Evolutionary conservation across 1,140 invertebrate genomes (phyloP).

Genomic region (Nasonia vitripennis): DNA sequence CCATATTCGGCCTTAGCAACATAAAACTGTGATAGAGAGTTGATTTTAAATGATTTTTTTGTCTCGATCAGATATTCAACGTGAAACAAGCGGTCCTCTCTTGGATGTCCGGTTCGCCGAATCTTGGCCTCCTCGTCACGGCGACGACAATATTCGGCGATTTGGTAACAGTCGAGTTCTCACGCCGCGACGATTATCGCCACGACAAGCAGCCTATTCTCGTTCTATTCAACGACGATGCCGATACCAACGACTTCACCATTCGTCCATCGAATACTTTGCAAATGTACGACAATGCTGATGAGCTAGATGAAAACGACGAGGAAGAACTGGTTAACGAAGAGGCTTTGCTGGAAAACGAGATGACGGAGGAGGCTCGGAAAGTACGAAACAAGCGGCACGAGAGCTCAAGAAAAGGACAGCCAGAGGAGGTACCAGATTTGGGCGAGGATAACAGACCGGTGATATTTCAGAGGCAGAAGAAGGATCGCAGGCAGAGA

Average conservation of each 20-base stretch:
- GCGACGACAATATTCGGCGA: conserved; percentile 62
- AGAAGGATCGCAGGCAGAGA: conserved; percentile 39
- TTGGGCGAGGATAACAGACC: not conserved
- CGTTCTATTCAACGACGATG: conserved; percentile 68
- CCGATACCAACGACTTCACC: conserved; percentile 15
- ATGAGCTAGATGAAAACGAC: conserved; percentile 47
- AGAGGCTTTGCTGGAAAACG: not conserved
- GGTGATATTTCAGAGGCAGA: conserved; percentile 56
- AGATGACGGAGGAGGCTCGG: not conserved
- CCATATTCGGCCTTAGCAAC: not conserved
- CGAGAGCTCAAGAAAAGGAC: not conserved
- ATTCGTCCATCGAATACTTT: not conserved
- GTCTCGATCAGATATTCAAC: conserved; percentile 63
- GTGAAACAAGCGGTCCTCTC: conserved; percentile 67
- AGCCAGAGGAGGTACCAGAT: conserved; percentile 53
- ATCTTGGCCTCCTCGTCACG: conserved; percentile 68
- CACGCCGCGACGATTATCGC: conserved; percentile 57
- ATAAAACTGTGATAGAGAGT: not conserved
- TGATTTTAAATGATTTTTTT: not conserved
- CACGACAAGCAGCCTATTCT: conserved; percentile 68
- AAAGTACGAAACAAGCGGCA: conserved; percentile 16
- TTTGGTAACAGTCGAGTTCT: conserved; percentile 62
- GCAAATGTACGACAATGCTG: conserved; percentile 47
- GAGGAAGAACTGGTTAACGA: conserved; percentile 4
- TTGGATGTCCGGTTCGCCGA: conserved; percentile 62